Evolutionary conservation across 1,140 invertebrate species (phyloP).

Genomic region (Colletes latitarsis): DNA sequence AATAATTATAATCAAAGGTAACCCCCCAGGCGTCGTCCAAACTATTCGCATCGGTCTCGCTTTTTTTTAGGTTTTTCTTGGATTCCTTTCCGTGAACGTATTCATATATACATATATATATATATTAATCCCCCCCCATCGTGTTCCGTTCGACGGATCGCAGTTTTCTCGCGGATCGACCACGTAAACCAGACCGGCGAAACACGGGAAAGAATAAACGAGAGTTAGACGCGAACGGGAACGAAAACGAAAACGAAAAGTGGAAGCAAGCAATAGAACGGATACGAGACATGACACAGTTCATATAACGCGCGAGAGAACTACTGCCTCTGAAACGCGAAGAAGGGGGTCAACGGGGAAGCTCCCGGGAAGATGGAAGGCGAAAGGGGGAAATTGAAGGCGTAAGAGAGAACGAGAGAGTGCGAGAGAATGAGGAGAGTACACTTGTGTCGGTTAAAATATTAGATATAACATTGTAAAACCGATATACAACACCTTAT

Average conservation of each 20-base stretch:
- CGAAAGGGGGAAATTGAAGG: conserved; percentile 35
- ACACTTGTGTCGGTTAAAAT: conserved; percentile 47
- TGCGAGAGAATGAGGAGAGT: conserved; percentile 1
- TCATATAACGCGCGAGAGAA: background rate
- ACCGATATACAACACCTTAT: conserved; percentile 60
- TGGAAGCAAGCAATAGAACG: background rate
- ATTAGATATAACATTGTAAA: conserved; percentile 77
- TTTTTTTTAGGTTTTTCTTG: conserved; percentile 50
- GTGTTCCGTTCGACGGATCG: background rate
- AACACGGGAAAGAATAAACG: background rate
- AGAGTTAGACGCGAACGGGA: background rate
- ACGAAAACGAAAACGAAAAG: conserved; percentile 1
- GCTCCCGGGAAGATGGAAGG: background rate
- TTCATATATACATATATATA: too few relatives aligned
- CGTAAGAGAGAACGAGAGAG: background rate
- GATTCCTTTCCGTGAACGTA: conserved; percentile 2
- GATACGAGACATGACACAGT: background rate
- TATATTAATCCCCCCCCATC: too few relatives aligned
- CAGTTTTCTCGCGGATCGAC: background rate
- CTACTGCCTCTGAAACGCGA: conserved; percentile 3
- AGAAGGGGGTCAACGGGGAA: background rate
- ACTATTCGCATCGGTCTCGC: conserved; percentile 32
- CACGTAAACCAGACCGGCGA: background rate
- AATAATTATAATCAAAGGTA: conserved; percentile 73
- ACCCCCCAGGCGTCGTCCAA: conserved; percentile 50